A percentile compares a stretch with the other conserved stretches of the same genome.
These are phyloP conservation scores for Emberiza fucata DNA, from an alignment of 2,113 vertebrate genomes.

Conservation along the genomic window DNA sequence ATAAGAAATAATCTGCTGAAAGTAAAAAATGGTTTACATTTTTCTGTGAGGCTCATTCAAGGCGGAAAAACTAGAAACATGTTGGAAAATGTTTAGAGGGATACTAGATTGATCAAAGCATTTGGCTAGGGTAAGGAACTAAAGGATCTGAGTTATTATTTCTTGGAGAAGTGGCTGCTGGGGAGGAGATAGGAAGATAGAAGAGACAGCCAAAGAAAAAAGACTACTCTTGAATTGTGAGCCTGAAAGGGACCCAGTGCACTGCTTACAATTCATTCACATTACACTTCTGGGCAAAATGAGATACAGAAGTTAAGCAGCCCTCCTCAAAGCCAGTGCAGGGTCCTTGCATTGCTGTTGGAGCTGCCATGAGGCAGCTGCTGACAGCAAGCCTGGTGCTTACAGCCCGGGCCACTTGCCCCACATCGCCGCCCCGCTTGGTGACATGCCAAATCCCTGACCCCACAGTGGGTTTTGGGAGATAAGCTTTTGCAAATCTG, in stretches of 20 bases:
- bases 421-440: fast-evolving
- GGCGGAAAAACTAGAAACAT: not conserved
- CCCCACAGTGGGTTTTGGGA: not conserved
- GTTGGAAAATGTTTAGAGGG: constrained; percentile 15
- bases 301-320: not conserved
- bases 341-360: fast-evolving
- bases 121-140: not conserved
- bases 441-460: not conserved
- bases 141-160: not conserved
- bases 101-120: not conserved
- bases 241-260: not conserved
- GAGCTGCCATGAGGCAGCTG: not conserved
- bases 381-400: not conserved
- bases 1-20: not conserved
- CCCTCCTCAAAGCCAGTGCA: not conserved
- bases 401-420: not conserved
- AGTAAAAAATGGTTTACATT: not conserved
- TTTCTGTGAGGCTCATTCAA: constrained; percentile 27
- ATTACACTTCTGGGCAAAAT: not conserved
- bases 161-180: not conserved
- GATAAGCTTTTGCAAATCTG: not conserved
- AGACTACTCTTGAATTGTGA: not conserved
- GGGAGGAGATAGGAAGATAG: not conserved
- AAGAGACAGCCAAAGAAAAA: not conserved
- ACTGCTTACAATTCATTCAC: not conserved